Evolutionary conservation across 2,797 vertebrate species (phyloP), one percentile per base, ranked within the genome.

Genomic region (Phoxinus dragarum): DNA sequence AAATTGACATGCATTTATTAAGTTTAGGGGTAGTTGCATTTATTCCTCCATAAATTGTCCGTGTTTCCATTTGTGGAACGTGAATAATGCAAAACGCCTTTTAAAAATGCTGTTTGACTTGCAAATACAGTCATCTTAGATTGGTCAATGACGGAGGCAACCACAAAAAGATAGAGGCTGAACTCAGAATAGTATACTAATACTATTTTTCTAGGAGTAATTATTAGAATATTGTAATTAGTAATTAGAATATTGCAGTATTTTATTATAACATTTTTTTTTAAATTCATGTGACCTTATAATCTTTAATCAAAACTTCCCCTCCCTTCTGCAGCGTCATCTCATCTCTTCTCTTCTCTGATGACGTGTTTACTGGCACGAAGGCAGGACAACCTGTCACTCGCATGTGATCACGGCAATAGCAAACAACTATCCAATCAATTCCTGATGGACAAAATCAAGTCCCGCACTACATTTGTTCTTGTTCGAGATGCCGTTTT

Each of bases 261-360:
- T 66, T 66, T 66, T 66, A 6, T 31, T 31, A 64, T 64, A 64
- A 27, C n/a, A 14, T 14, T 61, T 31, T n/a, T n/a, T 64, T 31
- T 9, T 3, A 23, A 23, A 64, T 31, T 31, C 12, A 34, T 66
- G 64, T 66, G 64, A 66, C 6, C 14, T 66, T 66, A 66, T 34
- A 66, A 66, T 66, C 31, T 17, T 66, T 66, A 66, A 66, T 66
- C 64, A 34, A 66, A 66, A 66, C 64, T 66, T 66, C 64, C 64
- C 64, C 31, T 66, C 64, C 64, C 64, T 66, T 16, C 64, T 66
- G 64, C 64, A 66, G 64, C 64, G 64, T 66, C 64, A 66, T 66
- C 64, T 66, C 64, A 1, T 34, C 64, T 66, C 64, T 34, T 66
- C 64, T 66, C 64, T 66, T 64, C 64, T 66, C 64, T 34, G 64